Conservation (phyloP, 2,888 invertebrate genomes). For the Tenthredo scrophulariae region DNA sequence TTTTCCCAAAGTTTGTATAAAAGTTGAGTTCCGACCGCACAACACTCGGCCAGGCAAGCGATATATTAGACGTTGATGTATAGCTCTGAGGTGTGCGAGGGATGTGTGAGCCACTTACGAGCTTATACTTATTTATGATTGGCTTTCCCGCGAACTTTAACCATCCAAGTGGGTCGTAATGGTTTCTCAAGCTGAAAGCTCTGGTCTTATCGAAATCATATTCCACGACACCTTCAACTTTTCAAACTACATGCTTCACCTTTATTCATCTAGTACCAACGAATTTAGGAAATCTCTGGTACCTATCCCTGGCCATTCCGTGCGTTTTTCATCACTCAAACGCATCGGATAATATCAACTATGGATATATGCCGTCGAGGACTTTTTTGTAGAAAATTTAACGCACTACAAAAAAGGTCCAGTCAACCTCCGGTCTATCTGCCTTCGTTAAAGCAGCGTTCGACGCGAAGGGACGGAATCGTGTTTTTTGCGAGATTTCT, state of each 20-base stretch:
- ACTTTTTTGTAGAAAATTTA: too few relatives aligned
- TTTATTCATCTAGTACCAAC: neutral
- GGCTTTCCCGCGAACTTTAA: conserved; percentile 44
- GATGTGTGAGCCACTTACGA: conserved; percentile 54
- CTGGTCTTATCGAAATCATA: conserved; percentile 47
- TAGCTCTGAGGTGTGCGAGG: conserved; percentile 36
- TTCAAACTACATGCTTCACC: neutral
- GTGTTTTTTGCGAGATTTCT: too few relatives aligned
- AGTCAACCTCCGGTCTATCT: too few relatives aligned
- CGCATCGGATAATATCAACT: too few relatives aligned
- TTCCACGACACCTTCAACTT: conserved; percentile 27
- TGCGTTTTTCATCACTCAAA: too few relatives aligned
- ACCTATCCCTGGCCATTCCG: too few relatives aligned
- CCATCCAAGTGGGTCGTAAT: conserved; percentile 46
- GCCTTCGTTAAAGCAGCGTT: too few relatives aligned
- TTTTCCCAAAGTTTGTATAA: neutral
- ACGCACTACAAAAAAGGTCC: too few relatives aligned
- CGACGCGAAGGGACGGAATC: too few relatives aligned
- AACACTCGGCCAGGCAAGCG: conserved; percentile 23
- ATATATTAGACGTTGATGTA: conserved; percentile 47
- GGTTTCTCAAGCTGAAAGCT: conserved; percentile 37
- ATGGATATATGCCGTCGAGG: too few relatives aligned
- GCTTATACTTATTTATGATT: conserved; percentile 57
- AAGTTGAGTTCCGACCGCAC: conserved; percentile 11
- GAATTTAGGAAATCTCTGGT: neutral